phyloP scores from a whole-genome alignment of 2,113 vertebrate species.

The Callipepla squamata region DNA sequence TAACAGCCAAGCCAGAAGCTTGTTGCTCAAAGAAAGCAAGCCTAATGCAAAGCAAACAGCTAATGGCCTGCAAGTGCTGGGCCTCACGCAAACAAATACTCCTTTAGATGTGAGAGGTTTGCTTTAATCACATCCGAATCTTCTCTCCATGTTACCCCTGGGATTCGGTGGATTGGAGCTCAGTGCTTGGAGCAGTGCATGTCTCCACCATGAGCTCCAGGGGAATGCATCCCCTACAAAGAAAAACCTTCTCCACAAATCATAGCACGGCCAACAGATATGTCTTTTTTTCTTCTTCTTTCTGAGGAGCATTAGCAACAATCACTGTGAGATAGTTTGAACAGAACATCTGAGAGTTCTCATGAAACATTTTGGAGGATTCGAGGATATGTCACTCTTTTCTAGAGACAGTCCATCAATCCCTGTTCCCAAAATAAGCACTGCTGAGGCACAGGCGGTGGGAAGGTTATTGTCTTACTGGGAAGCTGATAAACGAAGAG shows the following conservation, averaged over 20 bases:
- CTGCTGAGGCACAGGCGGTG: not conserved
- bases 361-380: not conserved
- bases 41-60: not conserved
- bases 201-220: not conserved
- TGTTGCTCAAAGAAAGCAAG: not conserved
- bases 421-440: slow-evolving; percentile 20
- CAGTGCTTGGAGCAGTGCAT: not conserved
- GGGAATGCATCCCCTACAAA: not conserved
- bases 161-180: not conserved
- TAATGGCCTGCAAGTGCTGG: not conserved
- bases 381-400: not conserved
- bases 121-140: not conserved
- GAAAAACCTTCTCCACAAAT: not conserved
- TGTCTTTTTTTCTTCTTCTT: not conserved
- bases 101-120: not conserved
- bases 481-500: slow-evolving; percentile 34
- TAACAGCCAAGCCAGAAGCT: not conserved
- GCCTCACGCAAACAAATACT: not conserved
- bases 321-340: not conserved
- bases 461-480: slow-evolving; percentile 55
- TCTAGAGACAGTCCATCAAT: slow-evolving; percentile 17
- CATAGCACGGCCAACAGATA: accelerated
- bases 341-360: slow-evolving; percentile 4
- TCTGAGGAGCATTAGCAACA: not conserved
- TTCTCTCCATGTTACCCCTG: not conserved